A percentile compares a stretch with the other conserved stretches of the same genome.
phyloP scores from a whole-genome alignment of 2,797 vertebrate species.

The Melanotaenia nigrans region DNA sequence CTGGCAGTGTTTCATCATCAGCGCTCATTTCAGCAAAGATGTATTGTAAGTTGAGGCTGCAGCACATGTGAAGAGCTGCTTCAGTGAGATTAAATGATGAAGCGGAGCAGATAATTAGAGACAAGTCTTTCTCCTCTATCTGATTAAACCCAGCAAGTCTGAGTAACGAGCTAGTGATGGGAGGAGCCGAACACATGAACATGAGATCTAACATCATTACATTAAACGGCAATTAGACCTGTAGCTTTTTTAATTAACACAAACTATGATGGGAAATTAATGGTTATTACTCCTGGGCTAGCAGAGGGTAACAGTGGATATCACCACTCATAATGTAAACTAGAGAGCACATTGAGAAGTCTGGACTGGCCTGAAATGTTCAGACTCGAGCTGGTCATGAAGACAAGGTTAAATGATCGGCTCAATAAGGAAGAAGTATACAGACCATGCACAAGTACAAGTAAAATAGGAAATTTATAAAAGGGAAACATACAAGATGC shows the following conservation, averaged over 20 bases:
- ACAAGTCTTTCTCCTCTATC: conserved; percentile 75
- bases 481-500: too few species aligned
- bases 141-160: conserved; percentile 81
- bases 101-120: conserved; percentile 79
- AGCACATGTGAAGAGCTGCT: conserved; percentile 50
- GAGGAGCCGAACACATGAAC: conserved; percentile 78
- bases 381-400: conserved; percentile 3
- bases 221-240: conserved; percentile 85
- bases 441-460: too few species aligned
- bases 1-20: conserved; percentile 46
- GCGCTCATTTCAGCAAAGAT: conserved; percentile 21
- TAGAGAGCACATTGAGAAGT: conserved; percentile 12
- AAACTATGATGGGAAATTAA: conserved; percentile 83
- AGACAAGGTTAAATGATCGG: not conserved
- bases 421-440: conserved; percentile 7
- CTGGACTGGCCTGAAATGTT: conserved; percentile 24
- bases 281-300: conserved; percentile 77
- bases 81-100: conserved; percentile 76
- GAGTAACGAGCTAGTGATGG: conserved; percentile 79
- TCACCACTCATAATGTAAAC: conserved; percentile 48
- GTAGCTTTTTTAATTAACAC: conserved; percentile 85
- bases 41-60: conserved; percentile 42
- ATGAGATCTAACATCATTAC: conserved; percentile 84
- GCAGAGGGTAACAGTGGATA: conserved; percentile 60
- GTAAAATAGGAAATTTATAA: too few species aligned